Percentiles rank a stretch among this genome's conserved stretches.
phyloP scores from a whole-genome alignment of 1,140 invertebrate genomes.

The Plectus sambesii region DNA sequence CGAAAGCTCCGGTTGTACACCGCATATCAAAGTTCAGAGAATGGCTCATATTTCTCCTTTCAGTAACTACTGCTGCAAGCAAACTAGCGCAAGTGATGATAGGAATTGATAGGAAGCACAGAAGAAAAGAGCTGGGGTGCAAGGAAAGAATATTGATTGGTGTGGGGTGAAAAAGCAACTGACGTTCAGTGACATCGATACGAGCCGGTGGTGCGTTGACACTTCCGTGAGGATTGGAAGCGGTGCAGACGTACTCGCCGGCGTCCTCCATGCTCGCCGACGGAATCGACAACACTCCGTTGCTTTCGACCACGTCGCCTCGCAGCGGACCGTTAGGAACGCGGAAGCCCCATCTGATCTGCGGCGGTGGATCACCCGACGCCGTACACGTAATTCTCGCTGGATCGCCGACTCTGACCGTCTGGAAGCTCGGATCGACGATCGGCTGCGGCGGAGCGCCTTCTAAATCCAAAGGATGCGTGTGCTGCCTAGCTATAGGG shows the following conservation, averaged over 20 bases:
- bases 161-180: constrained; percentile 16
- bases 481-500: constrained; percentile 6
- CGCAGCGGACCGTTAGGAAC: constrained; percentile 30
- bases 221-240: constrained; percentile 38
- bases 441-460: constrained; percentile 36
- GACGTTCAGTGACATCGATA: constrained; percentile 37
- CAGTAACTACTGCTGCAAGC: too few relatives aligned
- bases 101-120: too few relatives aligned
- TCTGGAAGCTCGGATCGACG: constrained; percentile 38
- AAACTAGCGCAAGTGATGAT: too few relatives aligned
- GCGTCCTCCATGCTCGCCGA: constrained; percentile 27
- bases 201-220: constrained; percentile 37
- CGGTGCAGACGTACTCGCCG: constrained; percentile 40
- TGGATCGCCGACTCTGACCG: constrained; percentile 37
- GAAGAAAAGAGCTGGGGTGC: too few relatives aligned
- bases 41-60: too few relatives aligned
- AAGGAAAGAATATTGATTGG: too few relatives aligned
- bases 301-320: constrained; percentile 30
- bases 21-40: too few relatives aligned
- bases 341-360: constrained; percentile 36
- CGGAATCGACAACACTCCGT: constrained; percentile 37
- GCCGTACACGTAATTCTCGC: constrained; percentile 37
- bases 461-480: constrained; percentile 8
- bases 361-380: constrained; percentile 35
- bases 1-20: too few relatives aligned